Base-by-base conservation (phyloP, 2,113 vertebrate genomes). In the Albula glossodonta region DNA sequence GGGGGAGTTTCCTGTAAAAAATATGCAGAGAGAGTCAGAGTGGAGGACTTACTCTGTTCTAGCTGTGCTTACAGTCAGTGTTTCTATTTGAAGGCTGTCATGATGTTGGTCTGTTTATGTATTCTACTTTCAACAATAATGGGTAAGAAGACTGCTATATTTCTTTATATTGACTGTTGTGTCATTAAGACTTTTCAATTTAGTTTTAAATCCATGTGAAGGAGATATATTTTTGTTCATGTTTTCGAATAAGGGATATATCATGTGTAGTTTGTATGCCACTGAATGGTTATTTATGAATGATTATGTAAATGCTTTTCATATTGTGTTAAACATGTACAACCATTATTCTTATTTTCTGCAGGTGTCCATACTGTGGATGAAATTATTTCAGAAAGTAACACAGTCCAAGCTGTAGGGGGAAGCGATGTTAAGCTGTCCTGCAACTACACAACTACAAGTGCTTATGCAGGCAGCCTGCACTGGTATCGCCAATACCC, bases 401-500 rank as follows among this genome's bases (percentile, higher is more conserved):
- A 0, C 31, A 9, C 51, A 81, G 9, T 52, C 60, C 22, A 51
- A 1, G 50, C 4, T 5, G 4, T 8, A 41, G 56, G 81, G 41
- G 50, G 15, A 7, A 49, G 41, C 0, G 1, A 6, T 81, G 63
- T 84, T 84, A 86, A 5, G 12, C 19, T 85, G 51, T 88, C 84
- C 25, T 86, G 84, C 50, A 85, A 50, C n/a, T 88, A 85, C 11
- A 87, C 51, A 5, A 11, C 4, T 25, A 83, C 31, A 41, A 41
- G 31, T 41, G 60, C 8, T 66, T 19, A 51, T 63, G 41, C 70
- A 83, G 4, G 48, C 4, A 48, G 0, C 22, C 50, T 87, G 4
- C 82, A 53, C 7, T 88, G 85, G 60, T 83, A 77, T 52, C 88
- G 81, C 5, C 85, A 88, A 10, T 56, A 83, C 12, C 80, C n/a